These are phyloP conservation scores for Melitaea cinxia DNA, from an alignment of 1,140 invertebrate genomes.

Conservation along the genomic window DNA sequence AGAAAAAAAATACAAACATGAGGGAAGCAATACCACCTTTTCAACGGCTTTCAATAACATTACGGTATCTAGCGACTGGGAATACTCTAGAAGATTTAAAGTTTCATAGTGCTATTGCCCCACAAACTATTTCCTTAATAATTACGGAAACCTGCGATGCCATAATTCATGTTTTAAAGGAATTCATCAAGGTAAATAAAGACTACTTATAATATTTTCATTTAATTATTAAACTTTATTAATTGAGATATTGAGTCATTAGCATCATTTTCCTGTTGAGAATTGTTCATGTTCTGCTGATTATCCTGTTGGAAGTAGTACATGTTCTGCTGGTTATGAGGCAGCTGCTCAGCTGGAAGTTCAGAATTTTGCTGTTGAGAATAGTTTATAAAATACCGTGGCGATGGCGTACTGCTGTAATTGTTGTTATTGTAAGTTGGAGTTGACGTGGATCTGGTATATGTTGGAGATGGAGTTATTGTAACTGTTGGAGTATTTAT, in stretches of 20 bases:
- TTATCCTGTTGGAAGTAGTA: no score
- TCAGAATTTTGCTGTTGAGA: no score
- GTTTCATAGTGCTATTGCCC: conserved; percentile 32
- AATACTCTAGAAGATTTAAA: conserved; percentile 33
- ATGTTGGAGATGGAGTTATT: no score
- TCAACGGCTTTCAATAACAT: conserved; percentile 17
- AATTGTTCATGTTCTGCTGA: no score
- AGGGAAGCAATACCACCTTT: no score
- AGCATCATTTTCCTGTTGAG: no score
- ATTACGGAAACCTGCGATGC: conserved; percentile 34
- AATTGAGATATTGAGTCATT: conserved; percentile 7
- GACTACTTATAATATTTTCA: conserved; percentile 22
- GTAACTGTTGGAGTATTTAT: conserved; percentile 11
- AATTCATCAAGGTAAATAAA: conserved; percentile 15
- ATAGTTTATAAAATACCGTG: no score
- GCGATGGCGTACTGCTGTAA: no score
- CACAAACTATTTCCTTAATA: conserved; percentile 31
- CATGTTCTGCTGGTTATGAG: no score
- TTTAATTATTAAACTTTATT: conserved; percentile 26
- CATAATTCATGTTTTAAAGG: conserved; percentile 24
- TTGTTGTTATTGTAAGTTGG: no score
- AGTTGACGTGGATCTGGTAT: no score
- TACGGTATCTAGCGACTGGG: conserved; percentile 31
- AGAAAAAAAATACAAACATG: conserved; percentile 17
- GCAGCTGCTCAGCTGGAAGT: no score